Conservation (phyloP, 2,797 vertebrate genomes). For the Phylloscopus collybita region DNA sequence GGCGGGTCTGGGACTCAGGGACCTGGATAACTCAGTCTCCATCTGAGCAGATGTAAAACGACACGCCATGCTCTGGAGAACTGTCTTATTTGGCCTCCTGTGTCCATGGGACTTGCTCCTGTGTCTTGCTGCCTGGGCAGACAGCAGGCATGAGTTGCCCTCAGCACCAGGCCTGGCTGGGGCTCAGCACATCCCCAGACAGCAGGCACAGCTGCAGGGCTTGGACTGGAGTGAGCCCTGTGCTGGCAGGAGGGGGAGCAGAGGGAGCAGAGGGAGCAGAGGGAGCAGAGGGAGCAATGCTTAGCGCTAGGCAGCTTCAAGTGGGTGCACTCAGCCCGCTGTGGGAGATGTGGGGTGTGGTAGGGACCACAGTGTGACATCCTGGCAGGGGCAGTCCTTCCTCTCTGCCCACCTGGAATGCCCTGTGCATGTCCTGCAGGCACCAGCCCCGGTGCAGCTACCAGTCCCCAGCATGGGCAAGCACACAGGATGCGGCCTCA, state of each 20-base stretch:
- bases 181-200: background rate
- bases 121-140: background rate
- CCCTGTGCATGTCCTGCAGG: rapidly evolving
- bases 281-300: background rate
- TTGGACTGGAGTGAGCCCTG: rapidly evolving
- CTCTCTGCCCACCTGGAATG: background rate
- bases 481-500: rapidly evolving
- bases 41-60: slow-evolving; percentile 1
- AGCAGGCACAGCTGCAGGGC: background rate
- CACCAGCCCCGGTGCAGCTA: rapidly evolving
- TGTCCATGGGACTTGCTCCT: rapidly evolving
- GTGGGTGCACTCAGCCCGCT: rapidly evolving
- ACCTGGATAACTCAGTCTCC: slow-evolving; percentile 39
- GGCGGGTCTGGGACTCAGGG: slow-evolving; percentile 45
- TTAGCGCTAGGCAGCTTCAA: background rate
- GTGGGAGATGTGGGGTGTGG: rapidly evolving
- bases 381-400: background rate
- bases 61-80: background rate
- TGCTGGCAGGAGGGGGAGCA: background rate
- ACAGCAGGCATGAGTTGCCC: background rate
- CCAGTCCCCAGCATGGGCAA: background rate
- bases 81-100: background rate
- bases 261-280: background rate
- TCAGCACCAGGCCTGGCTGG: background rate
- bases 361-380: background rate